phyloP scores from a whole-genome alignment of 2,797 vertebrate species.

The Dendrocincla tyrannina region DNA sequence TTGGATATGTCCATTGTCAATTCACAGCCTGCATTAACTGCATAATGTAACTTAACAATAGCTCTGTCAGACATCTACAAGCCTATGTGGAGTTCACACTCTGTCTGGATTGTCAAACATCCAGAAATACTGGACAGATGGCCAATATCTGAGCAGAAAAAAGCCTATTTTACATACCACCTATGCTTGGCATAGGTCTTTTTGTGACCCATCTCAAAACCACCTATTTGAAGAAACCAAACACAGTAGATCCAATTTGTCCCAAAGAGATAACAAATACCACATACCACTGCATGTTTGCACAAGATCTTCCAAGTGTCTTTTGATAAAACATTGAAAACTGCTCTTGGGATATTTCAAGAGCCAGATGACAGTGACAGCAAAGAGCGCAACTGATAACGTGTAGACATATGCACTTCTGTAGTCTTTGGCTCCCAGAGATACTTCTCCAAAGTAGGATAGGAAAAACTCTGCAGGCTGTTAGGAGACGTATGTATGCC shows the following conservation, averaged over 20 bases:
- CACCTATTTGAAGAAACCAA: background rate
- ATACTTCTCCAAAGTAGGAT: background rate
- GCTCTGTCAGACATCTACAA: background rate
- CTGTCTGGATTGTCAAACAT: background rate
- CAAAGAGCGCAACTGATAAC: background rate
- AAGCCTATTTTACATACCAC: background rate
- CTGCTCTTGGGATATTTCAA: fast-evolving
- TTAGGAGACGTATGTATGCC: background rate
- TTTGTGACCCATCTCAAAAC: background rate
- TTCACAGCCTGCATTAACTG: background rate
- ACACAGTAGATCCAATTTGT: background rate
- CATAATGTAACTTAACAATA: background rate
- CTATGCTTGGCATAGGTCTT: background rate
- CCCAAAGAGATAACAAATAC: background rate
- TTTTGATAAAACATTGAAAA: background rate
- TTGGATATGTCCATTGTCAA: background rate
- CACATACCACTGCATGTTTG: fast-evolving
- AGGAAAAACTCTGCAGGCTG: background rate
- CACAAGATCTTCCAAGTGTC: background rate
- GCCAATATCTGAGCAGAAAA: background rate
- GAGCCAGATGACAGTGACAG: background rate
- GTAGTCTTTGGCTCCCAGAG: background rate
- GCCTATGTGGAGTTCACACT: background rate
- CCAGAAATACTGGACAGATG: background rate
- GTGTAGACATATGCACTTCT: background rate